Base-by-base conservation (phyloP, 2,797 vertebrate genomes). In the Dipus sagitta region DNA sequence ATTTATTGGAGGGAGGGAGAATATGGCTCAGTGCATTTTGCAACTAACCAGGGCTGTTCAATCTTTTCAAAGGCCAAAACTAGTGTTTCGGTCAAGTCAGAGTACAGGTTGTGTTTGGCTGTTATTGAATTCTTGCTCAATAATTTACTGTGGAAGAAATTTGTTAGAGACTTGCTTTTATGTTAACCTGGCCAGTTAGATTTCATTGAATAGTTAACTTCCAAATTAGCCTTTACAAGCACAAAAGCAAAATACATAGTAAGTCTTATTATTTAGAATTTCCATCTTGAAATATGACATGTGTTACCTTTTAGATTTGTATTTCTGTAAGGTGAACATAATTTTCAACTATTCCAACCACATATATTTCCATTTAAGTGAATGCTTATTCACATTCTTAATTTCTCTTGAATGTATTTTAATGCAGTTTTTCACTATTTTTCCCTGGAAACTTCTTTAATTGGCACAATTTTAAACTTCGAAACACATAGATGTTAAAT, bases 121-220 rank as follows among this genome's bases (percentile, higher is more conserved):
- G 6, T 72, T 81, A 64, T 54, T 89, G 26, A 92, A 78, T 86
- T 24, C 38, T 83, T 83, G 26, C 34, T 72, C 79, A 93, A 65
- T 64, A 86, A 82, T 80, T 52, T 86, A 90, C 28, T 76, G 3
- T 76, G n/a, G 21, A 47, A 90, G 11, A 90, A 85, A 75, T 52
- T 91, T 91, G 14, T 78, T n/a, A 42, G 47, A 87, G 28, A 82
- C 4, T 86, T 84, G 24, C 52, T 91, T 90, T 65, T 17, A 82
- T 65, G 83, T 13, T 65, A 90, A 78, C 3, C 24, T 79, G 11
- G 23, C 14, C 78, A 38, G 20, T 76, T 17, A 74, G 18, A 67
- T 94, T 78, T 95, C 76, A 62, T 21, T 79, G 32, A 88, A 84
- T n/a, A 34, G 38, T 26, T 89, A 87, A 81, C 34, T 77, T 97